These are phyloP conservation scores for Saxidomus purpurata DNA, from an alignment of 1,140 invertebrate species.

Conservation along the genomic window DNA sequence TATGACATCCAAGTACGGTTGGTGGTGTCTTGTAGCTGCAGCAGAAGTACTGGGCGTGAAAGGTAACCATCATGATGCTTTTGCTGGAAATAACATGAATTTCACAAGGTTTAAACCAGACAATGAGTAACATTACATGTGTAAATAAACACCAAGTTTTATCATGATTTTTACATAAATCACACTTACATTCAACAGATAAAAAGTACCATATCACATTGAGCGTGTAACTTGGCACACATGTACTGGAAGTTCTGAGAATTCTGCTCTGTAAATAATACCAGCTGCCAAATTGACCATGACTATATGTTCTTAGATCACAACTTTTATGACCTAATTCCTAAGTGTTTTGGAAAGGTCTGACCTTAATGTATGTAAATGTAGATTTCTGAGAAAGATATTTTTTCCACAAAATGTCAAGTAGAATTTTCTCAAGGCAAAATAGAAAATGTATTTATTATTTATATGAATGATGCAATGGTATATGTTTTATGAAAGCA, in stretches of 20 bases:
- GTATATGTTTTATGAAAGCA: neutral
- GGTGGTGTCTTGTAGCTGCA: no score
- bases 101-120: neutral
- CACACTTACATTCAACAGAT: slow-evolving; percentile 16
- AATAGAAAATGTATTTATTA: slow-evolving; percentile 5
- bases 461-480: slow-evolving; percentile 42
- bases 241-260: slow-evolving; percentile 25
- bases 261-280: slow-evolving; percentile 40
- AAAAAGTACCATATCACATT: slow-evolving; percentile 19
- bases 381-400: slow-evolving; percentile 18
- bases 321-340: neutral
- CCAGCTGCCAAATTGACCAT: neutral
- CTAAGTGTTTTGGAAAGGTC: neutral
- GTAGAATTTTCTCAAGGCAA: neutral
- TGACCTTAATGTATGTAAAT: slow-evolving; percentile 18
- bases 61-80: no score
- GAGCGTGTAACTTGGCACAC: slow-evolving; percentile 19
- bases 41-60: no score
- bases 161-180: slow-evolving; percentile 39
- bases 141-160: neutral
- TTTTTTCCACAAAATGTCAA: neutral
- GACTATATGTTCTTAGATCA: slow-evolving; percentile 23
- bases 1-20: no score
- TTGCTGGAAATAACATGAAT: no score
- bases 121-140: neutral